Evolutionary conservation across 2,888 invertebrate species (phyloP).

Genomic region (Papilio gigon): DNA sequence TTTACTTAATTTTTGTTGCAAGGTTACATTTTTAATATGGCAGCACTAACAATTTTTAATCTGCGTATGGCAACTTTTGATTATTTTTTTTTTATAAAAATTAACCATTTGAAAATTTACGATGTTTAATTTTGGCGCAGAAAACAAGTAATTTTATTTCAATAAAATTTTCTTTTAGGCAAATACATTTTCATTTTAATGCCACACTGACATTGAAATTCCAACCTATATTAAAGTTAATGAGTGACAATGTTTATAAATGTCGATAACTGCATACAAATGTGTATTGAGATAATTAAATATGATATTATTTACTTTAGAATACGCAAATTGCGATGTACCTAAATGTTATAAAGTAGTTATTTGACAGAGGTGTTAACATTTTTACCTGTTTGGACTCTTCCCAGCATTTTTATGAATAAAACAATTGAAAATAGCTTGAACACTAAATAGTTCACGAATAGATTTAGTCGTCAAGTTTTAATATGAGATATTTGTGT

Average conservation of each 20-base stretch:
- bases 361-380: not conserved
- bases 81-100: too few species aligned
- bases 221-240: not conserved
- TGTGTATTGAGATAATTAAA: too few species aligned
- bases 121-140: not conserved
- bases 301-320: not conserved
- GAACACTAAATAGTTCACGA: not conserved
- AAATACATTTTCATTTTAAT: not conserved
- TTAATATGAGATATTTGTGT: not conserved
- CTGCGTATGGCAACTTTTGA: not conserved
- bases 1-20: too few species aligned
- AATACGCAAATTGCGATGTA: not conserved
- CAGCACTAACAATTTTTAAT: not conserved
- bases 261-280: not conserved
- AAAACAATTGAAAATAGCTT: conserved; percentile 1
- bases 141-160: not conserved
- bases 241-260: not conserved
- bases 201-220: not conserved
- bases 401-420: conserved; percentile 54
- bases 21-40: conserved; percentile 2
- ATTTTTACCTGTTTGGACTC: conserved; percentile 64
- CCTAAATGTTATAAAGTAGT: not conserved
- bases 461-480: not conserved
- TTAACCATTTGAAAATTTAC: not conserved
- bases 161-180: not conserved